Conservation (phyloP, 2,113 vertebrate genomes). For the Mastomys natalensis region DNA sequence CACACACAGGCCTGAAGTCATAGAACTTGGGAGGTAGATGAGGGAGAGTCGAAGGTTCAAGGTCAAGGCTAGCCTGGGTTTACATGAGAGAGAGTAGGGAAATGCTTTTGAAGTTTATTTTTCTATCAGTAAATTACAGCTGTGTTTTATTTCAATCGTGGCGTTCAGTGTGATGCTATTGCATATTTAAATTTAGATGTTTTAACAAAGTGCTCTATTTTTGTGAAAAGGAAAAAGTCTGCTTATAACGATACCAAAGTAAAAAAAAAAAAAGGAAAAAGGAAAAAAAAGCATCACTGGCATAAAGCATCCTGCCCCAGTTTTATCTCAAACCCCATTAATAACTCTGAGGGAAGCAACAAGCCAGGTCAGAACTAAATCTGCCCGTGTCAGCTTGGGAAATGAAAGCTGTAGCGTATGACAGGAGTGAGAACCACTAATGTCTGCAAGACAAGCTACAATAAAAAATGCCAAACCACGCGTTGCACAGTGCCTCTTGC, state of each 20-base stretch:
- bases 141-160: not conserved
- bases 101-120: not conserved
- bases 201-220: conserved; percentile 35
- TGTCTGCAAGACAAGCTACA: not conserved
- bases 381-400: not conserved
- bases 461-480: not conserved
- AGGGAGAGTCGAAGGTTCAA: not conserved
- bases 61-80: not conserved
- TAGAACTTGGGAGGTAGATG: not conserved
- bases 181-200: conserved; percentile 31
- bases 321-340: not conserved
- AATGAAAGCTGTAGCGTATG: not conserved
- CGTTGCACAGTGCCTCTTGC: not conserved
- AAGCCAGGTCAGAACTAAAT: not conserved
- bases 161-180: not conserved
- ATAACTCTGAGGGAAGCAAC: not conserved
- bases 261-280: not conserved
- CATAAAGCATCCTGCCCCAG: not conserved
- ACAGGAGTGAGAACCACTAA: not conserved
- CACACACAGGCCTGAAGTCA: not conserved
- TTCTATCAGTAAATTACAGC: not conserved
- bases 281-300: not conserved
- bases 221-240: not conserved
- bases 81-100: not conserved
- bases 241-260: not conserved